Evolutionary conservation across 2,113 vertebrate genomes (phyloP), one percentile per base, ranked within the genome.

Genomic region (Halichoeres trimaculatus): DNA sequence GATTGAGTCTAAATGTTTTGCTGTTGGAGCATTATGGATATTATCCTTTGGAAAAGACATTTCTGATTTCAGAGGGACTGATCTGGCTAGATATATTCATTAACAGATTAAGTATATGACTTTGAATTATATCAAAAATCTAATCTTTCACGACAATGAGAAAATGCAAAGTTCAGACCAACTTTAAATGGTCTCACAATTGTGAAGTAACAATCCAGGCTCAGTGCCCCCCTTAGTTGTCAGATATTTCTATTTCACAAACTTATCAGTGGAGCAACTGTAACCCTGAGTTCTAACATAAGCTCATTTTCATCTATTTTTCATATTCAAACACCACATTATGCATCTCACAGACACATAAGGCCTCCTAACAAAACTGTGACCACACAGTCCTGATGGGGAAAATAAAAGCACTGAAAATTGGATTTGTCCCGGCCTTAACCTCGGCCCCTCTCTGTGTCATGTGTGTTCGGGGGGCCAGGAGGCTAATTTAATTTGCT

Each of bases 381-480:
- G 87, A 88, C 85, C 85, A 62, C 78, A 88, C 81, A 78, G 80
- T 82, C 60, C 51, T 84, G 70, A 67, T 70, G 66, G 68, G 64
- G 47, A 23, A 36, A 69, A 61, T 77, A 54, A 69, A 51, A 43
- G 60, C 26, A 82, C 81, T 40, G 52, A 88, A 96, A 97, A 98
- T 96, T 96, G 96, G 96, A 97, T 97, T 97, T 95, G 85, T 84
- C 89, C 89, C 58, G 50, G 87, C 83, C 88, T 90, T 91, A 89
- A 93, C 91, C 88, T 88, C 88, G 51, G 86, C 83, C 88, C 86
- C 87, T 89, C 68, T 88, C 87, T 82, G 83, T 88, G 81, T 84
- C 81, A 77, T 91, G 89, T 89, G 90, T 92, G 89, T 90, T 91
- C 88, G 88, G 76, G 88, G 87, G 88, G 87, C 88, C 87, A 90